Evolutionary conservation across 2,113 vertebrate species (phyloP).

Genomic region (Tetrao urogallus): DNA sequence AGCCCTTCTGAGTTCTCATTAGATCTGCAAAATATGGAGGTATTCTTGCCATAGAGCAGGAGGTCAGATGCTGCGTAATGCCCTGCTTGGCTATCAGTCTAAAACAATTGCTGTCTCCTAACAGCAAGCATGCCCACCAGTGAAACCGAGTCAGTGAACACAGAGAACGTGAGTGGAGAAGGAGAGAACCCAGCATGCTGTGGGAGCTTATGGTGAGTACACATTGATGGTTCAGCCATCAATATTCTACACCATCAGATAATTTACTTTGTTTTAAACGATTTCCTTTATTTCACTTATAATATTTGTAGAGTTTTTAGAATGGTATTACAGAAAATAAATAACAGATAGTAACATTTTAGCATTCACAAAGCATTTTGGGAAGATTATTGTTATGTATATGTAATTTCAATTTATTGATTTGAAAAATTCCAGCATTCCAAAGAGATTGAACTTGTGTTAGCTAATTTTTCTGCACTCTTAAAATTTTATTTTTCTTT

Average conservation of each 20-base stretch:
- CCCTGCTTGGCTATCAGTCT: background rate
- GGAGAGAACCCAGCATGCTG: constrained; percentile 89
- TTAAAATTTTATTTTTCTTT: constrained; percentile 51
- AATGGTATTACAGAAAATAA: background rate
- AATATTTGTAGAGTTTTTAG: background rate
- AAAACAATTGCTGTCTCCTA: constrained; percentile 59
- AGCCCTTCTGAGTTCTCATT: background rate
- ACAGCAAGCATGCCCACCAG: constrained; percentile 95
- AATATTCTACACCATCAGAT: background rate
- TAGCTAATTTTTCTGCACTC: background rate
- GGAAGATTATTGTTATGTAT: background rate
- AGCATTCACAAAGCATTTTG: background rate
- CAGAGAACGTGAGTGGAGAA: constrained; percentile 90
- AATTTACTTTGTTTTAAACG: background rate
- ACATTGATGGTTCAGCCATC: accelerated
- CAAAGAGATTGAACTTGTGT: background rate
- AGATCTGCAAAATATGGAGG: background rate
- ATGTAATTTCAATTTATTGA: background rate
- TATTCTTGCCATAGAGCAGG: background rate
- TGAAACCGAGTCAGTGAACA: constrained; percentile 95
- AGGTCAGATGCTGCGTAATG: background rate
- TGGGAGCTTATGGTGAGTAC: constrained; percentile 90
- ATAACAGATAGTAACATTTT: background rate
- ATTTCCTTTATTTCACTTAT: background rate
- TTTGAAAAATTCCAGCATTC: constrained; percentile 20